A percentile compares a stretch with the other conserved stretches of the same genome.
Evolutionary conservation across 2,888 invertebrate species (phyloP).

Genomic region (Pogonocherus hispidulus): DNA sequence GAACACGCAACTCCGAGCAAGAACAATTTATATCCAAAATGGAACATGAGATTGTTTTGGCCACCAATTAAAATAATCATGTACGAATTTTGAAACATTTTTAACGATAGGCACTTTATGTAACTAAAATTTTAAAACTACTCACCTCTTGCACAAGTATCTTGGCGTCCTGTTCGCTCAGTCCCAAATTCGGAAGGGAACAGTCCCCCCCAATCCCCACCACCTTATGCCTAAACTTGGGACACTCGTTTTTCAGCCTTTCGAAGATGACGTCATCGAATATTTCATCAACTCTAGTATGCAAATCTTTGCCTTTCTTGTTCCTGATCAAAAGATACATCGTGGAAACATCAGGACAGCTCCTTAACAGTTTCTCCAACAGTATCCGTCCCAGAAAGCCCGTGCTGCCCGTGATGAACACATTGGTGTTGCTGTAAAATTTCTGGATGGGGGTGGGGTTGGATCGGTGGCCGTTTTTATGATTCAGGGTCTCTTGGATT

Average conservation of each 20-base stretch:
- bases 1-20: no score
- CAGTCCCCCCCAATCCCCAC: constrained; percentile 74
- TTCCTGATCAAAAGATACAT: constrained; percentile 73
- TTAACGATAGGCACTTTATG: no score
- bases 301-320: constrained; percentile 76
- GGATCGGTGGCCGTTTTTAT: neutral
- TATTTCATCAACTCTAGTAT: constrained; percentile 76
- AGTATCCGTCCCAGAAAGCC: constrained; percentile 73
- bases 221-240: constrained; percentile 75
- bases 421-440: constrained; percentile 64
- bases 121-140: no score
- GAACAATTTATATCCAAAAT: no score
- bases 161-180: constrained; percentile 72
- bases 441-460: constrained; percentile 57
- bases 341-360: constrained; percentile 71
- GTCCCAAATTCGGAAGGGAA: constrained; percentile 73
- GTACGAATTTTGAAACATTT: no score
- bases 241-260: constrained; percentile 71
- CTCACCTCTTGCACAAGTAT: constrained; percentile 69
- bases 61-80: no score
- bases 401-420: constrained; percentile 70
- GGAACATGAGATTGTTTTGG: no score
- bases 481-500: neutral
- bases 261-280: constrained; percentile 78
- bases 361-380: constrained; percentile 74